Base-by-base conservation (phyloP, 2,113 vertebrate genomes). In the Genyomyrus donnyi region DNA sequence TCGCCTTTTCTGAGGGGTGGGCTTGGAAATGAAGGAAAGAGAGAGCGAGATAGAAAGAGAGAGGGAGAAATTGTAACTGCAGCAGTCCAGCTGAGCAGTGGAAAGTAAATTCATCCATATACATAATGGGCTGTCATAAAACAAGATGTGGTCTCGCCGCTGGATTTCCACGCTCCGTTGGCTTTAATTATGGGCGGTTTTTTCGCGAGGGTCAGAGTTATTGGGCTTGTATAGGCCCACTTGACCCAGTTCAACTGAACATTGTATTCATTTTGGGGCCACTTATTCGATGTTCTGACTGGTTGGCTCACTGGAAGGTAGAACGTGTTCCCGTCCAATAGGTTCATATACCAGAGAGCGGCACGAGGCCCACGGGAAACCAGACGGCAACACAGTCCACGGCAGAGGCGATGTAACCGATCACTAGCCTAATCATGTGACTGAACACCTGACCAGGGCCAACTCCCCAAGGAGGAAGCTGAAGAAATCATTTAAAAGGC, bases 91-190 rank as follows among this genome's bases (percentile, higher is more conserved):
- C 42, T 66, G 50, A 74, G 42, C 62, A 35, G 84, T 87, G 48
- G 84, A 89, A 88, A 89, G 84, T 56, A 66, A 39, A 89, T 91
- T 90, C 90, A 89, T 89, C 91, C 87, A 91, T 89, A 90, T 50
- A 66, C 56, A 84, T 90, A 62, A 91, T 80, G 90, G 91, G 52
- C 46, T 66, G 88, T 91, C 88, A 91, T 88, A 87, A 91, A 89
- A 85, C 91, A 87, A 70, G 90, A 31, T 80, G 15, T 27, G 50
- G 62, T 62, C 53, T 85, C 70, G 35, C 50, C 21, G 24, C n/a
- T 35, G 66, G 74, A 84, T 88, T 66, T 62, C 86, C 52, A 89
- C 88, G 86, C 88, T 88, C 85, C 24, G 85, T 86, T 88, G 85
- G 74, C 48, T 89, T 88, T 89, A 74, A 89, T 83, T 53, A 92